phyloP scores from a whole-genome alignment of 2,797 vertebrate species.

The Mormyrops attenuatus region DNA sequence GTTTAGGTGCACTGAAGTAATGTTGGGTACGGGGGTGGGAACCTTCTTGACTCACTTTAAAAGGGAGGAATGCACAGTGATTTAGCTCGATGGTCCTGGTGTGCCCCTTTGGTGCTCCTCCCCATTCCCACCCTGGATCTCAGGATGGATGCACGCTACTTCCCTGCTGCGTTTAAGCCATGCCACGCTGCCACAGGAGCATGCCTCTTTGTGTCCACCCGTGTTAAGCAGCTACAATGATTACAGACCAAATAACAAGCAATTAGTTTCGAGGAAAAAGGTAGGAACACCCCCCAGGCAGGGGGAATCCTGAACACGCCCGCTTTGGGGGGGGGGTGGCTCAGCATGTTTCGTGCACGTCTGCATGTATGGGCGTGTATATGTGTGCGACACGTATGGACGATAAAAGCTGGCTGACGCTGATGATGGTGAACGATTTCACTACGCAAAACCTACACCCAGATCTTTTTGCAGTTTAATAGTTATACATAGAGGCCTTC shows the following conservation, averaged over 20 bases:
- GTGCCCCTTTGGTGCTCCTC: not conserved
- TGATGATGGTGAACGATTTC: not conserved
- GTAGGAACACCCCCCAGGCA: constrained; percentile 51
- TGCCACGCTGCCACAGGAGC: constrained; percentile 60
- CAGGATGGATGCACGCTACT: not conserved
- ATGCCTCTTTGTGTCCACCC: constrained; percentile 58
- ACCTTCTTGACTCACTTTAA: not conserved
- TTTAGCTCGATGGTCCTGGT: not conserved
- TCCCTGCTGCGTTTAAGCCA: constrained; percentile 42
- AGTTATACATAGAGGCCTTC: not conserved
- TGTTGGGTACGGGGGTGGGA: not conserved
- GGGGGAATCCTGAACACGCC: not conserved
- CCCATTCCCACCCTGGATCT: not conserved
- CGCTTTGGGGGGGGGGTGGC: not conserved
- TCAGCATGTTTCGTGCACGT: not conserved
- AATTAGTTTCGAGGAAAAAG: constrained; percentile 68
- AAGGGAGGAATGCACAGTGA: not conserved
- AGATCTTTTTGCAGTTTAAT: not conserved
- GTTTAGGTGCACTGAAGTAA: not conserved
- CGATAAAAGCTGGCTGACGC: not conserved
- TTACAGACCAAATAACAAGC: constrained; percentile 61
- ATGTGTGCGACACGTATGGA: not conserved
- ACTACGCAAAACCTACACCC: not conserved
- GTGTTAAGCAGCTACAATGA: constrained; percentile 70
- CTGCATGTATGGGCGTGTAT: not conserved